phyloP scores from a whole-genome alignment of 2,888 invertebrate species.

The Cylindroiulus punctatus region DNA sequence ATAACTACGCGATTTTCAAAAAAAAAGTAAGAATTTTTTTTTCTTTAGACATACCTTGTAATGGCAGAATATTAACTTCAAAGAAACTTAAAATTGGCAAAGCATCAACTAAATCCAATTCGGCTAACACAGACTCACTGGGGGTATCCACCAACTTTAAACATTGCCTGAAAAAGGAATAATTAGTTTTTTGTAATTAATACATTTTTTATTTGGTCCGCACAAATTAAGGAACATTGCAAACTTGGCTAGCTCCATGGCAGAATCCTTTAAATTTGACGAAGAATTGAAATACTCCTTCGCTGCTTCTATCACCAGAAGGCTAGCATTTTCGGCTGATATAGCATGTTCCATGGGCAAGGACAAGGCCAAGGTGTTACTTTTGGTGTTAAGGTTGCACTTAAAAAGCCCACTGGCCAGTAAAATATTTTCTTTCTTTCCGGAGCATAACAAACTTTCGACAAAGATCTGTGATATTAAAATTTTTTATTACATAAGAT shows the following conservation, averaged over 20 bases:
- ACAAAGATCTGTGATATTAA: slow-evolving; percentile 14
- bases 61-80: slow-evolving; percentile 42
- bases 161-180: background rate
- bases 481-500: background rate
- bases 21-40: no score
- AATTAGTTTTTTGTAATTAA: background rate
- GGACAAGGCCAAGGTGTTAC: background rate
- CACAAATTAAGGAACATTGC: background rate
- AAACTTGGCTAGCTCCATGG: slow-evolving; percentile 47
- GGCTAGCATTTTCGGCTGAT: slow-evolving; percentile 32
- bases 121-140: background rate
- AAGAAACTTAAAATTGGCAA: slow-evolving; percentile 28
- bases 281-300: slow-evolving; percentile 31
- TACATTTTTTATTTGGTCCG: background rate
- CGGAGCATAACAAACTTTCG: slow-evolving; percentile 15
- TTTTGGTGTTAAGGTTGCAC: background rate
- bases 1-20: no score
- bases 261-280: slow-evolving; percentile 26
- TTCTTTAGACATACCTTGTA: background rate
- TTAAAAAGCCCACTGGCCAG: slow-evolving; percentile 40
- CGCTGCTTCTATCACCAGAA: background rate
- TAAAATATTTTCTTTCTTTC: slow-evolving; percentile 7
- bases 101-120: slow-evolving; percentile 50
- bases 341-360: slow-evolving; percentile 5
- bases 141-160: slow-evolving; percentile 7